Percentiles rank a stretch among this genome's conserved stretches.
Evolutionary conservation across 2,113 vertebrate genomes (phyloP).

Genomic region (Corynorhinus townsendii): DNA sequence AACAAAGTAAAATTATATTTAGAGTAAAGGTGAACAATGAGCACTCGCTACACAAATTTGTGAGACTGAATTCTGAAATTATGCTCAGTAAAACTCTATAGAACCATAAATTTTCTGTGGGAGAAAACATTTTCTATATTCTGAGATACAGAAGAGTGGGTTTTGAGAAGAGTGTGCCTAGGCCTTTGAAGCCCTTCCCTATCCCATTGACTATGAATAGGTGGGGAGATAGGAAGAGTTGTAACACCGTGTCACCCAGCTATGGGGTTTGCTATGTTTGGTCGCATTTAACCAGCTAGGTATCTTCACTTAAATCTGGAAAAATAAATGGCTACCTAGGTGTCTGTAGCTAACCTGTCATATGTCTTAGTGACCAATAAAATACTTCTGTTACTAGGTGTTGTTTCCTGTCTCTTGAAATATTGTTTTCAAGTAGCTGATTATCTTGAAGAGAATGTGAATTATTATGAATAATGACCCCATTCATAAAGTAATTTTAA

Average conservation of each 20-base stretch:
- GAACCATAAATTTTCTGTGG: background rate
- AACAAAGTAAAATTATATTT: background rate
- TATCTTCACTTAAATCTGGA: background rate
- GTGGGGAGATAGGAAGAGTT: background rate
- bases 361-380: background rate
- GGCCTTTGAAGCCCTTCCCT: background rate
- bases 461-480: background rate
- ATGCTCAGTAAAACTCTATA: background rate
- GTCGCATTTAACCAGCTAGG: background rate
- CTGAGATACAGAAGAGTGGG: background rate
- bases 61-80: background rate
- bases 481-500: background rate
- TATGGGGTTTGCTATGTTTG: background rate
- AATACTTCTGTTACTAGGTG: background rate
- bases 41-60: background rate
- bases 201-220: background rate
- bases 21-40: background rate
- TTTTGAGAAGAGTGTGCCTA: background rate
- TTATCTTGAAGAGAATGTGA: background rate
- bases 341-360: background rate
- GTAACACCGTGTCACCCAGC: fast-evolving
- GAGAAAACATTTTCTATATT: background rate
- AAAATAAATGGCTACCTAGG: background rate
- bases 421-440: background rate
- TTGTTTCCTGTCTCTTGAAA: background rate